Conservation (phyloP, 2,888 invertebrate genomes). For the Agriotes lineatus region DNA sequence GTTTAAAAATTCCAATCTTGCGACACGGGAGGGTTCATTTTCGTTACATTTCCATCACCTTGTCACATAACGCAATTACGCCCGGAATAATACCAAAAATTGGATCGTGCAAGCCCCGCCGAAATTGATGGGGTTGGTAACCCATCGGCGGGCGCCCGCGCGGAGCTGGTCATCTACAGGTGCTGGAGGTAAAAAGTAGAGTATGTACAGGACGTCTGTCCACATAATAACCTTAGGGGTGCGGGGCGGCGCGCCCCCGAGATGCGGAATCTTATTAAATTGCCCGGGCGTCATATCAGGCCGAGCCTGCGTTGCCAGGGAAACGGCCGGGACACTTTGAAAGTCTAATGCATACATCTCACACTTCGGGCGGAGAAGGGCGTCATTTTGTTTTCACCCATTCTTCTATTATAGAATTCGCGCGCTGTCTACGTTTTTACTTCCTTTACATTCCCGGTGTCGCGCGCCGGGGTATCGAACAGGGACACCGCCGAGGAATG, state of each 20-base stretch:
- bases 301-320: slow-evolving; percentile 76
- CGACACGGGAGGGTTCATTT: too few relatives aligned
- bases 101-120: too few relatives aligned
- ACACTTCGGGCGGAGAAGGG: slow-evolving; percentile 62
- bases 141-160: too few relatives aligned
- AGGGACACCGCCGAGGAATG: slow-evolving; percentile 38
- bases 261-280: slow-evolving; percentile 69
- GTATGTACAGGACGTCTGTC: slow-evolving; percentile 67
- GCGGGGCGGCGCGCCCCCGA: slow-evolving; percentile 58
- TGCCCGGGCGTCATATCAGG: slow-evolving; percentile 76
- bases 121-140: too few relatives aligned
- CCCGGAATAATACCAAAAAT: too few relatives aligned
- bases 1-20: too few relatives aligned
- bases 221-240: slow-evolving; percentile 47
- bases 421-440: slow-evolving; percentile 53
- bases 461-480: slow-evolving; percentile 51
- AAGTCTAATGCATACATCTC: slow-evolving; percentile 68
- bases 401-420: slow-evolving; percentile 61
- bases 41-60: too few relatives aligned
- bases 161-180: slow-evolving; percentile 51
- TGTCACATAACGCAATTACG: too few relatives aligned
- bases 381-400: slow-evolving; percentile 65
- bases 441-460: slow-evolving; percentile 56
- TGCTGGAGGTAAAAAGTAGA: slow-evolving; percentile 49
- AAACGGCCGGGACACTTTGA: slow-evolving; percentile 74